Evolutionary conservation across 2,888 invertebrate species (phyloP).

Genomic region (Agonum fuliginosum): DNA sequence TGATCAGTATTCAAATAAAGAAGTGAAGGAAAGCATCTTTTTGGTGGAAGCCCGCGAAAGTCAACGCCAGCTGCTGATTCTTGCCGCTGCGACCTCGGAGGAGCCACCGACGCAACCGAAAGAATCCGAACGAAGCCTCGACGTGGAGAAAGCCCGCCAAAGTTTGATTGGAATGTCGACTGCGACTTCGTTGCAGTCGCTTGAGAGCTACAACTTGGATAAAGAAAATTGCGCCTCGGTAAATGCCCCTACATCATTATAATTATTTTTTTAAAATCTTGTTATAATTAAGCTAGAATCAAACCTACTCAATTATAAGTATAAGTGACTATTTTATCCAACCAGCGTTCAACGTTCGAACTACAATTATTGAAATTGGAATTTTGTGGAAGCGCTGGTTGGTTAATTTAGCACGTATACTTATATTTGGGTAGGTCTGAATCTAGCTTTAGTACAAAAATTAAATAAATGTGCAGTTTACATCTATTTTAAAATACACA

Average conservation of each 20-base stretch:
- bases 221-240: conserved; percentile 2
- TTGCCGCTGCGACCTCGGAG: conserved; percentile 68
- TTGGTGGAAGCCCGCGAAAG: conserved; percentile 86
- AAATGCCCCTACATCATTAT: conserved; percentile 5
- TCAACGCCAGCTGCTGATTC: conserved; percentile 77
- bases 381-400: too few relatives aligned
- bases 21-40: conserved; percentile 89
- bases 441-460: conserved; percentile 31
- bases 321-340: too few relatives aligned
- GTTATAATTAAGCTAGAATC: too few relatives aligned
- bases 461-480: conserved; percentile 5
- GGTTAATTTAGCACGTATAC: too few relatives aligned
- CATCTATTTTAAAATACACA: conserved; percentile 2
- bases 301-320: too few relatives aligned
- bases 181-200: conserved; percentile 77
- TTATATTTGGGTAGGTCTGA: too few relatives aligned
- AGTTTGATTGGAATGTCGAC: conserved; percentile 72
- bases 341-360: too few relatives aligned
- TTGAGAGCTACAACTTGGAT: conserved; percentile 66
- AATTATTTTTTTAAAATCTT: conserved; percentile 13
- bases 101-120: conserved; percentile 64
- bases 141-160: conserved; percentile 70
- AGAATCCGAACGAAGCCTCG: conserved; percentile 68
- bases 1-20: conserved; percentile 83
- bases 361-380: too few relatives aligned